Percentiles rank a stretch among this genome's conserved stretches.
Evolutionary conservation across 2,888 invertebrate genomes (phyloP).

Genomic region (Coecobrya sp.): DNA sequence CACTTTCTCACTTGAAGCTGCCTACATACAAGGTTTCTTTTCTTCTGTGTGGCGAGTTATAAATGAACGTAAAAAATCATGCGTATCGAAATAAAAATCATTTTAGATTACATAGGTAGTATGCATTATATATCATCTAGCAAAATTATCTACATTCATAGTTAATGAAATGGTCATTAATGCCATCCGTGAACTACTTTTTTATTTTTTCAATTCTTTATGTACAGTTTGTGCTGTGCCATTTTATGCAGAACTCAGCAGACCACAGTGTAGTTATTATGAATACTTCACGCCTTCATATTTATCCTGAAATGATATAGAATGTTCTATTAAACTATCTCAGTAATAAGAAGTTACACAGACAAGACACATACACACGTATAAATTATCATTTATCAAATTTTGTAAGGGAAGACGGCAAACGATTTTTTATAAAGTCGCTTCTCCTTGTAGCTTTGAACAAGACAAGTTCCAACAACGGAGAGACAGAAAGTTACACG

Average conservation of each 20-base stretch:
- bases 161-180: constrained; percentile 72
- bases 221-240: not conserved
- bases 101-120: not conserved
- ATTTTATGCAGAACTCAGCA: constrained; percentile 41
- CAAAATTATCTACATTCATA: not conserved
- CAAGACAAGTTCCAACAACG: constrained; percentile 64
- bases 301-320: constrained; percentile 52
- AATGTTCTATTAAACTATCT: not conserved
- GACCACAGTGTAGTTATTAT: constrained; percentile 53
- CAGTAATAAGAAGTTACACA: constrained; percentile 5
- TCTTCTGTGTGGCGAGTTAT: not conserved
- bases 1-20: not conserved
- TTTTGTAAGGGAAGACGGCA: constrained; percentile 32
- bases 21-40: not conserved
- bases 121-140: constrained; percentile 30
- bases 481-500: not conserved
- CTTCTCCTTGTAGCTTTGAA: constrained; percentile 19
- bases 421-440: not conserved
- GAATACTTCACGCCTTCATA: constrained; percentile 65
- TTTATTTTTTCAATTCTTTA: constrained; percentile 35
- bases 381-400: constrained; percentile 62
- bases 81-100: constrained; percentile 42
- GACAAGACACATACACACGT: constrained; percentile 7
- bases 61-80: constrained; percentile 3
- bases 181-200: constrained; percentile 72